Evolutionary conservation across 2,113 vertebrate genomes (phyloP).

Genomic region (Halcyon malimbica): DNA sequence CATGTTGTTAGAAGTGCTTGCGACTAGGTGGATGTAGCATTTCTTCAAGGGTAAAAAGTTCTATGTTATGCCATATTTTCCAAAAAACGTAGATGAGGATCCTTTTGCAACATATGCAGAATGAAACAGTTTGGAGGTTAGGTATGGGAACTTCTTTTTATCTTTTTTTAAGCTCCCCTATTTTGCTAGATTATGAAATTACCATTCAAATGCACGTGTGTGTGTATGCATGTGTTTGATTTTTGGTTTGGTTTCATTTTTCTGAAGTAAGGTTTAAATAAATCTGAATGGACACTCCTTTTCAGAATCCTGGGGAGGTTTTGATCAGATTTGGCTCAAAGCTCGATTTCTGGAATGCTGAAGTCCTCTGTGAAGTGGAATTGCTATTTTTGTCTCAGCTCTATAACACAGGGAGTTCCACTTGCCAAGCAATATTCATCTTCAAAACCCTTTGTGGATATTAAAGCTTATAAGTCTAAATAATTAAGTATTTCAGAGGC

Average conservation of each 20-base stretch:
- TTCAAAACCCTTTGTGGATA: not conserved
- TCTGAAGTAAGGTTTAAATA: not conserved
- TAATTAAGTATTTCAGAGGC: not conserved
- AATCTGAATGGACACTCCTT: not conserved
- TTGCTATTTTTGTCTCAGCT: not conserved
- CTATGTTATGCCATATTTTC: not conserved
- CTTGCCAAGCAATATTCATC: not conserved
- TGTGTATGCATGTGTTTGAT: accelerated
- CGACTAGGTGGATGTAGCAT: not conserved
- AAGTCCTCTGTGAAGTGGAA: not conserved
- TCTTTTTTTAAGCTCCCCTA: accelerated
- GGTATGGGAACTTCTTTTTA: not conserved
- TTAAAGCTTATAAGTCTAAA: not conserved
- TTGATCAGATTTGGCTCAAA: not conserved
- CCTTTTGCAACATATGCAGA: not conserved
- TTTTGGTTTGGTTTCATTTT: not conserved
- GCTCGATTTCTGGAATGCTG: not conserved
- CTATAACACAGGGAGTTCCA: not conserved
- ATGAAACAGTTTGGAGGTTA: not conserved
- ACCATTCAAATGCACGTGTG: not conserved
- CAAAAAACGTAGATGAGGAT: not conserved
- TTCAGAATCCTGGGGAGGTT: not conserved
- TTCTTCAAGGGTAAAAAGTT: not conserved
- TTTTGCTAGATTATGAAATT: not conserved
- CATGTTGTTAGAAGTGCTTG: not conserved